Conservation (phyloP, 2,888 invertebrate genomes). For the Rutpela maculata region DNA sequence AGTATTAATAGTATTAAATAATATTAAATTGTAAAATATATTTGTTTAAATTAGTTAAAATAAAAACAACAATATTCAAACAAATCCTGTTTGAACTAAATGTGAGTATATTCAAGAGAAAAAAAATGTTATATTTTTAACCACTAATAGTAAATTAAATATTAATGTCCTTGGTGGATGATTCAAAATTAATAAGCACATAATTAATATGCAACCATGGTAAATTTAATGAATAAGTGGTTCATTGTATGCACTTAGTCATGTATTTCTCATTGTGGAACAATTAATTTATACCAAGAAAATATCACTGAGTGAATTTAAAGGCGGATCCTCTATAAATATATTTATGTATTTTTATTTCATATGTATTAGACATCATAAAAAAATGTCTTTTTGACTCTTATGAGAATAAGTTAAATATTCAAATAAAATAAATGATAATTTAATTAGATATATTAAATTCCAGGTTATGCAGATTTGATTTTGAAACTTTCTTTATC, state of each 20-base stretch:
- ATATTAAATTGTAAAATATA: too few relatives aligned
- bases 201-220: conserved; percentile 37
- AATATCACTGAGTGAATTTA: not conserved
- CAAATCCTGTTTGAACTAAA: too few relatives aligned
- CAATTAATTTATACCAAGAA: conserved; percentile 10
- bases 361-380: not conserved
- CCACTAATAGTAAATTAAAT: not conserved
- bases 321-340: not conserved
- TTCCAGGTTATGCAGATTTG: too few relatives aligned
- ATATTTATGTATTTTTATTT: not conserved
- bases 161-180: conserved; percentile 30
- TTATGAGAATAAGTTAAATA: too few relatives aligned
- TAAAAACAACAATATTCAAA: too few relatives aligned
- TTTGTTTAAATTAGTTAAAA: too few relatives aligned
- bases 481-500: too few relatives aligned
- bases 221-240: conserved; percentile 34
- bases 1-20: too few relatives aligned
- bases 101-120: too few relatives aligned
- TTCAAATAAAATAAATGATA: too few relatives aligned
- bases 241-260: conserved; percentile 13
- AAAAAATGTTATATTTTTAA: not conserved
- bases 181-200: conserved; percentile 29
- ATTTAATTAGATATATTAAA: too few relatives aligned
- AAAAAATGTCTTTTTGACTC: too few relatives aligned
- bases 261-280: conserved; percentile 14